A percentile compares a stretch with the other conserved stretches of the same genome.
Evolutionary conservation across 1,140 invertebrate species (phyloP).

Genomic region (Agrilus planipennis): DNA sequence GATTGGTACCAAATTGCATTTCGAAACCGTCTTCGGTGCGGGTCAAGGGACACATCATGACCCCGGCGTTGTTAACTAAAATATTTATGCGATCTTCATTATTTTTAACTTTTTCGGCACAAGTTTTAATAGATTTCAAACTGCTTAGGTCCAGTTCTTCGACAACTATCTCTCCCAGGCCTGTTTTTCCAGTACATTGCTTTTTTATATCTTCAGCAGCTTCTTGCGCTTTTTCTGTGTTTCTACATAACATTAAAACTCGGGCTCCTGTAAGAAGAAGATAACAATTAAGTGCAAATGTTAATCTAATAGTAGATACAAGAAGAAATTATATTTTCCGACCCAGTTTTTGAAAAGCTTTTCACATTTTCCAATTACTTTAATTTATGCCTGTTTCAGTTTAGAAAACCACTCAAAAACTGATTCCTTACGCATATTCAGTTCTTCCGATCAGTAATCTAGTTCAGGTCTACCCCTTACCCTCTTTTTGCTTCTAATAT

Average conservation of each 20-base stretch:
- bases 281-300: no score
- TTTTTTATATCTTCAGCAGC: conserved; percentile 33
- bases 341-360: no score
- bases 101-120: conserved; percentile 39
- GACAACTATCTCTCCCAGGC: conserved; percentile 23
- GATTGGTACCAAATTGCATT: conserved; percentile 38
- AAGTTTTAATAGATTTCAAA: conserved; percentile 56
- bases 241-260: conserved; percentile 55
- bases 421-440: no score
- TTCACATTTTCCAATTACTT: no score
- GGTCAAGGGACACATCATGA: conserved; percentile 20
- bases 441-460: no score
- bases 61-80: conserved; percentile 22
- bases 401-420: no score
- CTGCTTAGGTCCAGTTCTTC: conserved; percentile 56
- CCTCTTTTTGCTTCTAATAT: no score
- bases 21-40: conserved; percentile 39
- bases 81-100: conserved; percentile 13
- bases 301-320: no score
- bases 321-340: no score
- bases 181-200: conserved; percentile 29
- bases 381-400: no score
- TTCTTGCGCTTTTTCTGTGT: conserved; percentile 39
- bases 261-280: conserved; percentile 45
- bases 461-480: no score